phyloP scores from a whole-genome alignment of 2,888 invertebrate species.

The Sesia bembeciformis region DNA sequence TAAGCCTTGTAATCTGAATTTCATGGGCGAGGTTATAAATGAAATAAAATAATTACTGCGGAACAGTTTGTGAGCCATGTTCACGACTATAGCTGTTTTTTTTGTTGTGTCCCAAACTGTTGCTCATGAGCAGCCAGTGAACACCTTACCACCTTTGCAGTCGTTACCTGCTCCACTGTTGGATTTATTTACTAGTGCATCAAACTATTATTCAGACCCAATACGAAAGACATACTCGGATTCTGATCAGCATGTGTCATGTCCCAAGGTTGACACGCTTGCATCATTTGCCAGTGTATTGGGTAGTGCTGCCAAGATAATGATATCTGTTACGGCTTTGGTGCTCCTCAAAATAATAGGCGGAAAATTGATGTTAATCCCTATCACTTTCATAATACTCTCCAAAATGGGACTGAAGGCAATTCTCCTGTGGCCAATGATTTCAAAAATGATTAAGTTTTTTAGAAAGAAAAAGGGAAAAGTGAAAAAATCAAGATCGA shows the following conservation, averaged over 20 bases:
- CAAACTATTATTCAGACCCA: constrained; percentile 47
- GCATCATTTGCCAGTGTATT: constrained; percentile 55
- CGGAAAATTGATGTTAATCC: constrained; percentile 55
- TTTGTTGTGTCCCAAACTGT: constrained; percentile 30
- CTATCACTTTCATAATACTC: constrained; percentile 44
- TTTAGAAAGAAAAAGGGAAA: constrained; percentile 62
- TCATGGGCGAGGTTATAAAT: constrained; percentile 64
- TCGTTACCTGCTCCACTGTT: constrained; percentile 38
- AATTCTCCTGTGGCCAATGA: constrained; percentile 58
- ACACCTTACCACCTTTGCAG: constrained; percentile 34
- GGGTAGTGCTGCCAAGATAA: constrained; percentile 62
- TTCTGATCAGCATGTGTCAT: constrained; percentile 35
- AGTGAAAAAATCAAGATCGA: constrained; percentile 43
- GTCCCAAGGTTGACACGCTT: constrained; percentile 49
- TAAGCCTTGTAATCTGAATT: constrained; percentile 54
- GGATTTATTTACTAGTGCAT: constrained; percentile 54
- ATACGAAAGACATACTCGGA: constrained; percentile 53
- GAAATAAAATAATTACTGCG: constrained; percentile 33
- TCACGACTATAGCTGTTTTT: constrained; percentile 43
- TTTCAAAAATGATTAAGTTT: constrained; percentile 58
- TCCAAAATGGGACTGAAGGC: constrained; percentile 60
- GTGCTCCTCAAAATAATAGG: constrained; percentile 51
- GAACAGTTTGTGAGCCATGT: constrained; percentile 62
- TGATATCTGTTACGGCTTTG: constrained; percentile 57
- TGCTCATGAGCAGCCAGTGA: constrained; percentile 51